These are phyloP conservation scores for Paguma larvata DNA, from an alignment of 2,797 vertebrate genomes.

Conservation along the genomic window DNA sequence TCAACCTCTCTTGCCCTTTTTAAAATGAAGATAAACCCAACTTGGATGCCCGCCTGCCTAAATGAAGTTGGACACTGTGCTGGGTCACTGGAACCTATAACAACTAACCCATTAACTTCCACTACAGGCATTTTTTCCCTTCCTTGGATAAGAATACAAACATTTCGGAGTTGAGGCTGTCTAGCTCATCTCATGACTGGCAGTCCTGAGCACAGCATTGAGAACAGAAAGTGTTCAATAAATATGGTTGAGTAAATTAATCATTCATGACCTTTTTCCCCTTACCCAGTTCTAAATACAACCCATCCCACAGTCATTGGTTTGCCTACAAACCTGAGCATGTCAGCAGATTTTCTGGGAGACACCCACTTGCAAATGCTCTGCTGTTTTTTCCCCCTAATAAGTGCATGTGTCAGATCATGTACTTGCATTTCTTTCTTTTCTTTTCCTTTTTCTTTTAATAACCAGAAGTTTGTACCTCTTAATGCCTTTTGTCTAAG, in stretches of 20 bases:
- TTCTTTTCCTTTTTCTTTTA: not conserved
- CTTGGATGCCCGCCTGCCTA: not conserved
- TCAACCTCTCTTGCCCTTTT: not conserved
- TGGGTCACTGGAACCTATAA: too few relatives aligned
- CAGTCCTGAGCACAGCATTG: not conserved
- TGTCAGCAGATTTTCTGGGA: not conserved
- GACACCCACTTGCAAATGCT: not conserved
- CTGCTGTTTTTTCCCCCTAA: not conserved
- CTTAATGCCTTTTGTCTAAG: not conserved
- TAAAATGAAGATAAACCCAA: not conserved
- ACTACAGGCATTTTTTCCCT: not conserved
- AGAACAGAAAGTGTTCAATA: not conserved
- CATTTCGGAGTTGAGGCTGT: not conserved
- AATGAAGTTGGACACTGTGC: not conserved
- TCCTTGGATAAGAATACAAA: not conserved
- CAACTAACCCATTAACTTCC: not conserved
- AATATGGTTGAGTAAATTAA: not conserved
- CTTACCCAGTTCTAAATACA: not conserved
- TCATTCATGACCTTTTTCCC: not conserved
- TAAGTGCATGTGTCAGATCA: not conserved
- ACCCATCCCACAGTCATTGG: fast-evolving
- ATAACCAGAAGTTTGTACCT: not conserved
- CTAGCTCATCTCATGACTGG: not conserved
- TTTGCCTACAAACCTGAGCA: not conserved
- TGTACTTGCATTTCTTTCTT: not conserved